Evolutionary conservation across 1,140 invertebrate genomes (phyloP), one percentile per base, ranked within the genome.

Genomic region (Diachasma alloeum): DNA sequence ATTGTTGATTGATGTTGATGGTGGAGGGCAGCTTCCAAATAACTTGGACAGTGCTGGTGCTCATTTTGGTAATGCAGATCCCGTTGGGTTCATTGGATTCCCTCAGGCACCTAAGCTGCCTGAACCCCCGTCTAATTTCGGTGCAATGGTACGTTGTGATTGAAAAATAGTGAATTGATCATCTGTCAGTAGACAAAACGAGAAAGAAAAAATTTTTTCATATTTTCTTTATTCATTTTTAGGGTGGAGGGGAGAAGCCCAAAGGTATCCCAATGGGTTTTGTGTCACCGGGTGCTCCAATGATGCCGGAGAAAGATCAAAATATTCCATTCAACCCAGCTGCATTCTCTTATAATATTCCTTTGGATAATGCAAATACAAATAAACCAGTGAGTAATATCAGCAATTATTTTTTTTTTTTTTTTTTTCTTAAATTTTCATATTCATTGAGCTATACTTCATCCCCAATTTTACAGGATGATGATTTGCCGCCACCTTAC

Each of bases 81-180:
- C 95, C n/a, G 91, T 92, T 1, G 95, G 95, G 0, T 97, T 96
- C 85, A 93, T 96, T 78, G 95, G 94, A 4, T 96, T 91, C 86
- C 94, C 95, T 13, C 91, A 91, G 69, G 91, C 92, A 74, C 94
- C 94, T 17, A 71, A 90, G 8, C 87, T 94, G 81, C 93, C 94
- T 0, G 15, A 91, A 90, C 83, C 82, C 83, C 39, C 83, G 84
- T 78, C 87, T 86, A 56, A 83, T 83, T 22, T 84, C 53, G 79
- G 76, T 59, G 67, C 56, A 81, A 74, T 77, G 85, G 87, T 81
- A 87, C 69, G 72, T 42, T 63, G 56, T 76, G 46, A 37, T 72
- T 2, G 31, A 6, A 3, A 2, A 31, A 31, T 31, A 31, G 6
- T 31, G 6, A 31, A 31, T 31, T 31, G 31, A 31, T 31, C 2